These are phyloP conservation scores for Chloropsis hardwickii DNA, from an alignment of 2,113 vertebrate genomes.

Conservation along the genomic window DNA sequence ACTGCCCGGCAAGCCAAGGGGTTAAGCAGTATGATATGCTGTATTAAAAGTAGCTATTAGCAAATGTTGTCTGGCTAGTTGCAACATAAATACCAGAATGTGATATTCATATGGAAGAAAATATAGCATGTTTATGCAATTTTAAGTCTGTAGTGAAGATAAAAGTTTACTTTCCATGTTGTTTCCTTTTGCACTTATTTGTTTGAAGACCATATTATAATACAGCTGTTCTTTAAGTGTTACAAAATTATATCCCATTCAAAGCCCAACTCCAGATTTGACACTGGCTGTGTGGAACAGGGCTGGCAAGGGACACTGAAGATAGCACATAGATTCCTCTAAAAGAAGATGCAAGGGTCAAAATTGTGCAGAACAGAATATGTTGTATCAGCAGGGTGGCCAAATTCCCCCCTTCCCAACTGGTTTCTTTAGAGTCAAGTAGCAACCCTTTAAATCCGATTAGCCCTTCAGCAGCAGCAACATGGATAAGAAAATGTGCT, in stretches of 20 bases:
- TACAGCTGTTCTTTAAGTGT: background rate
- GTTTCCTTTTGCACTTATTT: conserved; percentile 38
- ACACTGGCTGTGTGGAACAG: background rate
- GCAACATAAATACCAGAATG: conserved; percentile 52
- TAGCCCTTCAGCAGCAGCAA: background rate
- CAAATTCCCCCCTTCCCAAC: background rate
- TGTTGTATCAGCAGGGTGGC: background rate
- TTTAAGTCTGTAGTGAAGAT: conserved; percentile 47
- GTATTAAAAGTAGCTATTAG: conserved; percentile 65
- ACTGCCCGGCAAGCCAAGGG: conserved; percentile 64
- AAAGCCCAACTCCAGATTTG: background rate
- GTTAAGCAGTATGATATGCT: conserved; percentile 61
- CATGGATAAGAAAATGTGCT: background rate
- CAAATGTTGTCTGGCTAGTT: conserved; percentile 61
- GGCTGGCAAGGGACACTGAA: background rate
- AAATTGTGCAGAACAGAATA: background rate
- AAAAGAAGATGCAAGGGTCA: background rate
- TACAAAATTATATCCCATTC: background rate
- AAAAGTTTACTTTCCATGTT: conserved; percentile 20
- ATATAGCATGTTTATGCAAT: conserved; percentile 57
- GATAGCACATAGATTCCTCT: background rate
- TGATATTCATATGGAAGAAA: conserved; percentile 48
- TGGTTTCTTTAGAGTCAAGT: background rate
- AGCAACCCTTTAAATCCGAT: background rate
- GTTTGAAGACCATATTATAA: conserved; percentile 2